phyloP scores from a whole-genome alignment of 2,113 vertebrate species.

The Falco punctatus region DNA sequence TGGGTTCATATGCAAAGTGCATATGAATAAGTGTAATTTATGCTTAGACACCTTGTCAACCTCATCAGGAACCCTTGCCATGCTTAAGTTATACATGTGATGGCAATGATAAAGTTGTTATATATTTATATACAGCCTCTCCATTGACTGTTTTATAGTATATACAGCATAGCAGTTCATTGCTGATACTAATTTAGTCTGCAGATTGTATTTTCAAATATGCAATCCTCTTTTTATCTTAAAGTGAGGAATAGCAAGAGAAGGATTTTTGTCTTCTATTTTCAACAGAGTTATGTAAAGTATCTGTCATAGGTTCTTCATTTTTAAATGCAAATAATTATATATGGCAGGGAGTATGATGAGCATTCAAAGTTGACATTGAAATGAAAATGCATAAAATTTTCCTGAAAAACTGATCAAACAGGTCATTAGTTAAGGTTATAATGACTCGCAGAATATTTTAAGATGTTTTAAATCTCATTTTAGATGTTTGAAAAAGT shows the following conservation, averaged over 20 bases:
- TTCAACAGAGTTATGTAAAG: conserved; percentile 15
- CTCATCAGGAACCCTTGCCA: not conserved
- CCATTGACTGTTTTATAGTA: not conserved
- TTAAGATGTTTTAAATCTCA: conserved; percentile 3
- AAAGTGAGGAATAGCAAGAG: not conserved
- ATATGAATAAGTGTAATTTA: not conserved
- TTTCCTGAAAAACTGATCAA: conserved; percentile 29
- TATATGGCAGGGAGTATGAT: conserved; percentile 26
- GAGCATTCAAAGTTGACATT: conserved; percentile 21
- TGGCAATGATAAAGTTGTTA: not conserved
- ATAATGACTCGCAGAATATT: not conserved
- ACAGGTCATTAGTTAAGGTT: conserved; percentile 20
- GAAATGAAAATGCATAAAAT: conserved; percentile 25
- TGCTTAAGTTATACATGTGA: not conserved
- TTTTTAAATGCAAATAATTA: conserved; percentile 58
- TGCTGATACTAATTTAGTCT: not conserved
- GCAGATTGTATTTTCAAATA: not conserved
- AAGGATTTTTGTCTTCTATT: not conserved
- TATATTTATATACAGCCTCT: not conserved
- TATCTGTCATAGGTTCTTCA: conserved; percentile 36
- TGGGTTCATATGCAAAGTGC: not conserved
- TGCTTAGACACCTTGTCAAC: not conserved
- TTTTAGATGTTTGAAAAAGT: not conserved
- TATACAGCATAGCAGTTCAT: not conserved
- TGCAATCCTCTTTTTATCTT: not conserved